Percentiles rank a stretch among this genome's conserved stretches.
Evolutionary conservation across 1,140 invertebrate genomes (phyloP).

Genomic region (Dreissena polymorpha): DNA sequence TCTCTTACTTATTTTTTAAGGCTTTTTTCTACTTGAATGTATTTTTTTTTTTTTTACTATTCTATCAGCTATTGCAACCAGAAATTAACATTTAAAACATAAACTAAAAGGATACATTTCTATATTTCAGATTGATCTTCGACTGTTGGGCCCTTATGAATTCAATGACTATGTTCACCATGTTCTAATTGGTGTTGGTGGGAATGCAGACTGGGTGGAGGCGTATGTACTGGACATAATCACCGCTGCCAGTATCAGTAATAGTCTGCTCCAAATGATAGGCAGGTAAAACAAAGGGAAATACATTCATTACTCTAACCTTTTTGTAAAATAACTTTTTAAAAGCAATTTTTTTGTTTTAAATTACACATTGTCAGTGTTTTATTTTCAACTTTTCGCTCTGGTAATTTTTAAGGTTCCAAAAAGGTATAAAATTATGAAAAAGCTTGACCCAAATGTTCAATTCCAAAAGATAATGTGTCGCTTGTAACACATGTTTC

Average conservation of each 20-base stretch:
- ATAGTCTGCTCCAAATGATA: slow-evolving; percentile 32
- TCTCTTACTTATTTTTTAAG: no score
- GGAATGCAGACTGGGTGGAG: slow-evolving; percentile 14
- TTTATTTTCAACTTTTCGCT: not conserved
- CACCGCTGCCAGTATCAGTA: not conserved
- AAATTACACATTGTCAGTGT: not conserved
- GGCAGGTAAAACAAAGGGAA: not conserved
- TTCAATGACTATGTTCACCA: not conserved
- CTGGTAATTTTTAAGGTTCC: no score
- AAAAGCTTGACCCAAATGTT: no score
- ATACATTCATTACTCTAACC: not conserved
- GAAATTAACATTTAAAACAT: no score
- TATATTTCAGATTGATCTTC: slow-evolving; percentile 34
- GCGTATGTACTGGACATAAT: slow-evolving; percentile 29
- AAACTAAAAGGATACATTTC: not conserved
- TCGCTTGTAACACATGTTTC: no score
- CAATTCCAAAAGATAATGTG: no score
- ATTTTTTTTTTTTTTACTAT: no score
- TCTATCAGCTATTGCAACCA: no score
- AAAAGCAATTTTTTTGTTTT: not conserved
- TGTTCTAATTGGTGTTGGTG: slow-evolving; percentile 16
- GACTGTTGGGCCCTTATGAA: slow-evolving; percentile 27
- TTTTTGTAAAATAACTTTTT: not conserved
- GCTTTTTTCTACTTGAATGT: no score
- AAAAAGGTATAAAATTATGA: no score